Base-by-base conservation (phyloP, 1,140 invertebrate genomes). In the Oscheius sp. region DNA sequence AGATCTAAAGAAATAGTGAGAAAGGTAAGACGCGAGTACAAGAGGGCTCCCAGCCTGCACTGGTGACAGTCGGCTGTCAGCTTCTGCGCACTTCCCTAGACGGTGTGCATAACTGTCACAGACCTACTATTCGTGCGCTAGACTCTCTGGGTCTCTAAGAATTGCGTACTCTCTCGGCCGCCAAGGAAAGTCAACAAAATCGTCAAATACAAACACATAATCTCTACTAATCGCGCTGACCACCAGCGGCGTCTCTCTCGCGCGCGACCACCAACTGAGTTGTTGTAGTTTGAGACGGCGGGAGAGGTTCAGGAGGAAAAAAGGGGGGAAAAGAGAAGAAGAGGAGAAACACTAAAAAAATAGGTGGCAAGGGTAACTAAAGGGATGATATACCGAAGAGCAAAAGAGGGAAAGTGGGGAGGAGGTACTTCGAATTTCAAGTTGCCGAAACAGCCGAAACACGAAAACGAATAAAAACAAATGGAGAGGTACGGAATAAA, bases 161-260 rank as follows among this genome's bases (percentile, higher is more conserved):
- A 20, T 26, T 13, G 28, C 7, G 7, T 23, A 23, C 49, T 55
- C 49, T 55, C 49, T 55, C 7, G 23, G 23, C 49, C 7, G 38
- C 38, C 7, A 23, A 55, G 15, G 49, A 55, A 55, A 55, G 49
- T 55, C 49, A 55, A 55, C 49, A 55, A 55, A n/a, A 55, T 55
- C 49, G 49, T 55, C 49, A 55, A 55, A 55, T 55, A 55, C 49
- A 55, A 55, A 55, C 49, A 55, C 49, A 55, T 55, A 55, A 55
- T 55, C 49, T n/a, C n/a, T 55, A 55, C 49, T 55, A 55, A 55
- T 55, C 49, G 49, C 7, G 23, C 7, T 15, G 23, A 26, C 15
- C 7, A 23, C 49, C 4, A 23, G 7, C 28, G 49, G 28, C 49
- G n/a, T n/a, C n/a, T n/a, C n/a, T n/a, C n/a, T n/a, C n/a, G n/a